These are phyloP conservation scores for Sceliomorpha sp. DNA, from an alignment of 2,888 invertebrate species.

Conservation along the genomic window DNA sequence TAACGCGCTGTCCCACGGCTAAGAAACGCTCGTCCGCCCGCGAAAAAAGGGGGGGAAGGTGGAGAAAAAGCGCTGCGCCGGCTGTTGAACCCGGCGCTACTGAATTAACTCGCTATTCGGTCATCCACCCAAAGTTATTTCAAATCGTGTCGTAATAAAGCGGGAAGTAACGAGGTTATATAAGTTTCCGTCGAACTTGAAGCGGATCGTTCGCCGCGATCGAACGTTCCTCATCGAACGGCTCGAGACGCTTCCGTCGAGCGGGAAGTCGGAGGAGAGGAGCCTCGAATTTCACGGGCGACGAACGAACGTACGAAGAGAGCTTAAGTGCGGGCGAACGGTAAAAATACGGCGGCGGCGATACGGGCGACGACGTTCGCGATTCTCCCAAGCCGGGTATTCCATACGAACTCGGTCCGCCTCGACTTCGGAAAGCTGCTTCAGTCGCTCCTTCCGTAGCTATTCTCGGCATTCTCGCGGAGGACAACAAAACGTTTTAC, in stretches of 20 bases:
- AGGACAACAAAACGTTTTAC: conserved; percentile 41
- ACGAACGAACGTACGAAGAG: conserved; percentile 20
- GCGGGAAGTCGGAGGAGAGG: too few relatives aligned
- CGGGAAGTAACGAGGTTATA: conserved; percentile 44
- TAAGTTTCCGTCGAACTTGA: conserved; percentile 47
- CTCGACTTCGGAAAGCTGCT: conserved; percentile 60
- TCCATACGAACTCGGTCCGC: conserved; percentile 29
- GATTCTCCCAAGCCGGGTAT: too few relatives aligned
- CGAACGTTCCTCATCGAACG: conserved; percentile 33
- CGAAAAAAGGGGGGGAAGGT: too few relatives aligned
- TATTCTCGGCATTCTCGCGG: conserved; percentile 54
- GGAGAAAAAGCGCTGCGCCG: conserved; percentile 17
- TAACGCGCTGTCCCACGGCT: conserved; percentile 13
- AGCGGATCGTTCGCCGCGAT: conserved; percentile 28
- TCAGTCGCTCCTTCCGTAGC: conserved; percentile 45
- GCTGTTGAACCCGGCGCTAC: conserved; percentile 48
- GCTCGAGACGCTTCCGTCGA: conserved; percentile 4
- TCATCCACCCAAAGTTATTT: conserved; percentile 50
- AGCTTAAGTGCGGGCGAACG: too few relatives aligned
- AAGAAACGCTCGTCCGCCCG: conserved; percentile 42
- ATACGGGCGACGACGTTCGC: too few relatives aligned
- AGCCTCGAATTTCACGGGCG: neutral
- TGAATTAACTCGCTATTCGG: conserved; percentile 48
- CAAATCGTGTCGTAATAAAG: conserved; percentile 42
- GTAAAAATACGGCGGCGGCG: conserved; percentile 32